Evolutionary conservation across 1,140 invertebrate genomes (phyloP).

Genomic region (Lamellibrachia luymesi): DNA sequence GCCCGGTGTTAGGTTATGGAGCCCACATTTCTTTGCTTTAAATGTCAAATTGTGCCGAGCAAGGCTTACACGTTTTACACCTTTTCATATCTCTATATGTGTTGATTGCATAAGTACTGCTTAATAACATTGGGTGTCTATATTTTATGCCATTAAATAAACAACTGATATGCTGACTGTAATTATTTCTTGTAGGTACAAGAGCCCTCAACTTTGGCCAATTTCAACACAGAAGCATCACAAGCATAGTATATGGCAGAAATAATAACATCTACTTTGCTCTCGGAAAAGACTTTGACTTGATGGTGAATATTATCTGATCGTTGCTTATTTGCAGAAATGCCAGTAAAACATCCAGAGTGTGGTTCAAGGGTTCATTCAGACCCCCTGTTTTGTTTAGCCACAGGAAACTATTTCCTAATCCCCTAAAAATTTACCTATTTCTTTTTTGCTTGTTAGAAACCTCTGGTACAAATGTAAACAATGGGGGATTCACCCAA

Average conservation of each 20-base stretch:
- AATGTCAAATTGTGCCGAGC: no score
- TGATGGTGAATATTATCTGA: constrained; percentile 41
- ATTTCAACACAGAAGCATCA: constrained; percentile 30
- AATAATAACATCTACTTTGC: constrained; percentile 55
- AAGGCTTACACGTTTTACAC: constrained; percentile 10
- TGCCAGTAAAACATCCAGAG: no score
- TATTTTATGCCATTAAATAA: not conserved
- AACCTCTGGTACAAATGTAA: not conserved
- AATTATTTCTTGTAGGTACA: constrained; percentile 38
- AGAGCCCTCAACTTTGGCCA: constrained; percentile 40
- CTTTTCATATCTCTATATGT: not conserved
- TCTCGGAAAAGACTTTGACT: constrained; percentile 51
- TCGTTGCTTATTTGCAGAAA: constrained; percentile 1
- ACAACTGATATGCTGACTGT: constrained; percentile 9
- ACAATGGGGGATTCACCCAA: no score
- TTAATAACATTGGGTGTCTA: not conserved
- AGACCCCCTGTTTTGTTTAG: not conserved
- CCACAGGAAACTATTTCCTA: not conserved
- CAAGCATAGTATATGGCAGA: constrained; percentile 48
- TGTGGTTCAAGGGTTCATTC: not conserved
- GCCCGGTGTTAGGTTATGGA: no score
- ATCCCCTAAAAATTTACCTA: not conserved
- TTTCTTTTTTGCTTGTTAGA: not conserved
- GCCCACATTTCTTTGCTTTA: no score
- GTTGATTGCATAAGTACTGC: not conserved